These are phyloP conservation scores for Phaedon cochleariae DNA, from an alignment of 2,888 invertebrate genomes.

Conservation along the genomic window DNA sequence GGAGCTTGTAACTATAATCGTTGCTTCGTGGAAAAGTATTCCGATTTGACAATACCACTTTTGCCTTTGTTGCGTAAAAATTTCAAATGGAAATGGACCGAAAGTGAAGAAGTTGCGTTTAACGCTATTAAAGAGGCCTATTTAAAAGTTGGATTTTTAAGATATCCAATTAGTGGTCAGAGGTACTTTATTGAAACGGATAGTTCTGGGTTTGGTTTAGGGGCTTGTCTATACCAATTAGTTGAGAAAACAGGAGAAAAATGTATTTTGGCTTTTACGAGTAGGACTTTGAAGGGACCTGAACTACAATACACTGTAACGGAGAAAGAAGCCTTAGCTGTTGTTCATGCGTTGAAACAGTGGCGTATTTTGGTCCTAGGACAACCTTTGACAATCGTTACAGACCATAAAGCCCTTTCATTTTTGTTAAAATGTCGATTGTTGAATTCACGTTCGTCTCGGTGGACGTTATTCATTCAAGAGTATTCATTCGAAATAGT, in stretches of 20 bases:
- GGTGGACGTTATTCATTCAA: slow-evolving; percentile 15
- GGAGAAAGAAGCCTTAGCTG: slow-evolving; percentile 19
- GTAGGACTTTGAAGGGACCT: slow-evolving; percentile 6
- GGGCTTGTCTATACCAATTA: slow-evolving; percentile 21
- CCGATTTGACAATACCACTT: slow-evolving; percentile 11
- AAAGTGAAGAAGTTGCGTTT: slow-evolving; percentile 11
- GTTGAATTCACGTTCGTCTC: slow-evolving; percentile 4
- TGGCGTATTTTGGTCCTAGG: slow-evolving; percentile 20
- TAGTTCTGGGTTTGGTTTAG: slow-evolving; percentile 18
- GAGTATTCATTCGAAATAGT: slow-evolving; percentile 14
- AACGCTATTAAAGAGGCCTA: slow-evolving; percentile 12
- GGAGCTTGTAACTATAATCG: slow-evolving; percentile 9
- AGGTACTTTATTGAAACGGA: slow-evolving; percentile 18
- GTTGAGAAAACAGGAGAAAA: background rate
- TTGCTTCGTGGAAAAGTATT: background rate
- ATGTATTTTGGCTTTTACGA: slow-evolving; percentile 12
- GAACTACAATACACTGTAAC: slow-evolving; percentile 20
- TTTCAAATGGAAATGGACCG: slow-evolving; percentile 24
- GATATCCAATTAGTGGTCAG: slow-evolving; percentile 7
- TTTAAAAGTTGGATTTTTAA: slow-evolving; percentile 1
- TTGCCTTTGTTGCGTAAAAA: slow-evolving; percentile 22
- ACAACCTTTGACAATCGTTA: slow-evolving; percentile 6
- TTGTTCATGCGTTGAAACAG: slow-evolving; percentile 9
- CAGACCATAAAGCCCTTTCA: slow-evolving; percentile 20
- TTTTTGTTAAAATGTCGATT: slow-evolving; percentile 18